These are phyloP conservation scores for Kradibia gibbosae DNA, from an alignment of 1,140 invertebrate species.

Conservation along the genomic window DNA sequence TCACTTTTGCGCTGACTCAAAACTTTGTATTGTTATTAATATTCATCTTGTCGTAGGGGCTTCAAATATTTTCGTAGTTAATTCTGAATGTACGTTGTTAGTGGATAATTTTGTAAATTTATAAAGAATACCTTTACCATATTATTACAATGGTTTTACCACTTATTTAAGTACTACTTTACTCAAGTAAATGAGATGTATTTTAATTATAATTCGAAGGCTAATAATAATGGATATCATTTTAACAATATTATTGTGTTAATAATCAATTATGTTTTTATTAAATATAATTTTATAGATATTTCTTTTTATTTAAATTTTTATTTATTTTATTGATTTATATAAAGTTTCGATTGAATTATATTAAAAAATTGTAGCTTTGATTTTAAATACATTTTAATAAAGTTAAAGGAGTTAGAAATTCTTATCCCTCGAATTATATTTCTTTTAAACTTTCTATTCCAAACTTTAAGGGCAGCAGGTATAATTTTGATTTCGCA, in stretches of 20 bases:
- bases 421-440: not conserved
- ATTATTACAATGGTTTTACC: not conserved
- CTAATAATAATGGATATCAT: conserved; percentile 14
- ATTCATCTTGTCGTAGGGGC: not conserved
- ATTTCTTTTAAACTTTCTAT: not conserved
- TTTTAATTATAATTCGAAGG: conserved; percentile 10
- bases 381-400: not conserved
- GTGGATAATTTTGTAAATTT: conserved; percentile 17
- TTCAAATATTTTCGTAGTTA: not conserved
- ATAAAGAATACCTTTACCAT: conserved; percentile 8
- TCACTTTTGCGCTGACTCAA: conserved; percentile 14
- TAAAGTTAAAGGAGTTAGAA: not conserved
- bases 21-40: conserved; percentile 32
- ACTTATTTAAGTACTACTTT: too few relatives aligned
- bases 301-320: too few relatives aligned
- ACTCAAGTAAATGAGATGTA: not conserved
- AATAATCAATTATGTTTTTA: not conserved
- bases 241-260: conserved; percentile 1
- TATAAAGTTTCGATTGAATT: too few relatives aligned
- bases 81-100: not conserved
- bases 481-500: not conserved
- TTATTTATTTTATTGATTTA: too few relatives aligned
- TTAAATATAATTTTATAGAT: too few relatives aligned
- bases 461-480: not conserved
- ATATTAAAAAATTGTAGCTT: not conserved